Percentiles rank a stretch among this genome's conserved stretches.
phyloP scores from a whole-genome alignment of 2,888 invertebrate genomes.

The Xestia ashworthii region DNA sequence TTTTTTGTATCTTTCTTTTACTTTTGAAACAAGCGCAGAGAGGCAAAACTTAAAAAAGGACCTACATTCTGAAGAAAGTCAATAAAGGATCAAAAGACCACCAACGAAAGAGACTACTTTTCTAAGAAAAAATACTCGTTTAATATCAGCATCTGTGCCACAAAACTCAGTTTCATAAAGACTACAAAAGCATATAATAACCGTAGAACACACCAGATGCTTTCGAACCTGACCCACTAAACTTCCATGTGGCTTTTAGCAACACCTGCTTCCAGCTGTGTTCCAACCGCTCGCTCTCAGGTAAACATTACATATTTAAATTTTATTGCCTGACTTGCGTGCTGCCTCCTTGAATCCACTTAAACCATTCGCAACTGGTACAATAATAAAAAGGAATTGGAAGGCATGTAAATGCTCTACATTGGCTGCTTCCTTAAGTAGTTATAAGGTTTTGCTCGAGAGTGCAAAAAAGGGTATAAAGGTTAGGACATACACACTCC shows the following conservation, averaged over 20 bases:
- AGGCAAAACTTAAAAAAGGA: neutral
- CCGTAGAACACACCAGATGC: slow-evolving; percentile 7
- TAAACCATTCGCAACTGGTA: slow-evolving; percentile 36
- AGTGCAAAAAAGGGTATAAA: neutral
- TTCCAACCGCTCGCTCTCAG: slow-evolving; percentile 18
- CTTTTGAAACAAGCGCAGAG: no score
- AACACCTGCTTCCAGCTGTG: slow-evolving; percentile 29
- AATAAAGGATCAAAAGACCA: neutral
- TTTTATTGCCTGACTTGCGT: slow-evolving; percentile 44
- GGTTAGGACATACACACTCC: neutral
- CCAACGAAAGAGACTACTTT: neutral
- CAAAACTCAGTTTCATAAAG: slow-evolving; percentile 13
- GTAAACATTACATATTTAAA: slow-evolving; percentile 57
- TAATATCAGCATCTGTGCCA: neutral
- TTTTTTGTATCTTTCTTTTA: neutral
- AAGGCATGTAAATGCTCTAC: slow-evolving; percentile 24
- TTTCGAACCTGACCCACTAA: slow-evolving; percentile 38
- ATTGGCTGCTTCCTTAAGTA: slow-evolving; percentile 12
- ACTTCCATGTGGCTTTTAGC: slow-evolving; percentile 33
- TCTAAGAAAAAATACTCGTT: neutral
- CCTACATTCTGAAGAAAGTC: neutral
- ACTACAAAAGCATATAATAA: neutral
- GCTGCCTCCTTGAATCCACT: slow-evolving; percentile 26
- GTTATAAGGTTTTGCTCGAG: neutral
- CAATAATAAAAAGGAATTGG: slow-evolving; percentile 47